phyloP scores from a whole-genome alignment of 2,888 invertebrate species.

The Luperina testacea region DNA sequence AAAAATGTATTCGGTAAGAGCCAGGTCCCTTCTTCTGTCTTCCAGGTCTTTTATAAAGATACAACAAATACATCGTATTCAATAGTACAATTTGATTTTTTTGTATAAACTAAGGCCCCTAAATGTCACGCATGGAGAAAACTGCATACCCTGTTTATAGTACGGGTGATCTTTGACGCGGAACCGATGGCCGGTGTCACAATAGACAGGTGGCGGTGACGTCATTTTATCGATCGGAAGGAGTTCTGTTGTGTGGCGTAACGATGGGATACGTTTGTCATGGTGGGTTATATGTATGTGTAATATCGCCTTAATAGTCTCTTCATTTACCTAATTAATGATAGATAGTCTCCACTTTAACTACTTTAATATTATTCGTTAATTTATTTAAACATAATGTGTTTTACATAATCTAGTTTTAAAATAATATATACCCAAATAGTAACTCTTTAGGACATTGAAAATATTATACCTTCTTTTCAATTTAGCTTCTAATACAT shows the following conservation, averaged over 20 bases:
- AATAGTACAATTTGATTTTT: neutral
- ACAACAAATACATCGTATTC: neutral
- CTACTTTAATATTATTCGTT: too few relatives aligned
- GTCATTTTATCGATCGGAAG: conserved; percentile 41
- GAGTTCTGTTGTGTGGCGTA: neutral
- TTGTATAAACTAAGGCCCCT: conserved; percentile 2
- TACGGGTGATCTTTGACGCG: conserved; percentile 20
- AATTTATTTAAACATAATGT: too few relatives aligned
- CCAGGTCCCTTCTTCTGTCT: too few relatives aligned
- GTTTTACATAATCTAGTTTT: too few relatives aligned
- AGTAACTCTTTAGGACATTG: too few relatives aligned
- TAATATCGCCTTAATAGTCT: neutral
- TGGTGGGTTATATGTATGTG: neutral
- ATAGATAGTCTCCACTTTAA: too few relatives aligned
- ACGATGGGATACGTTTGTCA: neutral
- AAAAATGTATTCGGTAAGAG: too few relatives aligned
- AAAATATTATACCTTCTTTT: too few relatives aligned
- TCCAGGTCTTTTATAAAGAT: neutral
- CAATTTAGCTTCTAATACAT: too few relatives aligned
- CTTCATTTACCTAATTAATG: too few relatives aligned
- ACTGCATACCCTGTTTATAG: conserved; percentile 7
- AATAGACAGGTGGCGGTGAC: conserved; percentile 47
- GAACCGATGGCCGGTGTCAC: conserved; percentile 31
- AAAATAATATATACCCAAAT: too few relatives aligned
- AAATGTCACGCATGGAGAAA: conserved; percentile 22